phyloP scores from a whole-genome alignment of 1,140 invertebrate species.

The Drosophila fuyamai region DNA sequence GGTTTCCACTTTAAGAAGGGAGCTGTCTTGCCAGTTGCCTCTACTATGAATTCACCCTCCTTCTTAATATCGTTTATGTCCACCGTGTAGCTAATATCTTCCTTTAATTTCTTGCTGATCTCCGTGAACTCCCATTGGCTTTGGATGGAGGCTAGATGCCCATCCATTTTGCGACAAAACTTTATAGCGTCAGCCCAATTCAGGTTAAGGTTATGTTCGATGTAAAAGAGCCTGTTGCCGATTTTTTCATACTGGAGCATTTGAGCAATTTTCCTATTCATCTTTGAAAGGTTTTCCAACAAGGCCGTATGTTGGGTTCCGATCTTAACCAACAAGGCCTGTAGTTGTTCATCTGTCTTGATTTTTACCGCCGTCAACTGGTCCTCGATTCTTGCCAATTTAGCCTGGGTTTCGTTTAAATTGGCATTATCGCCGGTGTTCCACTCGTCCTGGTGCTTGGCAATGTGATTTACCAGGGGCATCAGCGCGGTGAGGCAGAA shows the following conservation, averaged over 20 bases:
- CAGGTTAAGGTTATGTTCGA: not conserved
- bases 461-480: conserved; percentile 14
- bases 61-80: conserved; percentile 4
- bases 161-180: not conserved
- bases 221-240: not conserved
- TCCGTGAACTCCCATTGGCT: not conserved
- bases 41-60: not conserved
- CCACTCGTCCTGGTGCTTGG: conserved; percentile 12
- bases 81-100: not conserved
- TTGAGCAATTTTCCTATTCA: not conserved
- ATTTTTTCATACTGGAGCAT: not conserved
- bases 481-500: conserved; percentile 5
- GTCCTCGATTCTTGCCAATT: not conserved
- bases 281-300: not conserved
- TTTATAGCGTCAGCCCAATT: not conserved
- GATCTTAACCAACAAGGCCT: not conserved
- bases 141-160: not conserved
- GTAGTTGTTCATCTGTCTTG: too few species aligned
- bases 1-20: conserved; percentile 10
- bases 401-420: not conserved
- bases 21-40: conserved; percentile 4
- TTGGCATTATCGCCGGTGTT: not conserved
- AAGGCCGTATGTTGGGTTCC: not conserved
- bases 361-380: not conserved
- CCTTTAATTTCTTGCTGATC: not conserved